Evolutionary conservation across 2,888 invertebrate genomes (phyloP), one percentile per base, ranked within the genome.

Genomic region (Drosophila putrida): DNA sequence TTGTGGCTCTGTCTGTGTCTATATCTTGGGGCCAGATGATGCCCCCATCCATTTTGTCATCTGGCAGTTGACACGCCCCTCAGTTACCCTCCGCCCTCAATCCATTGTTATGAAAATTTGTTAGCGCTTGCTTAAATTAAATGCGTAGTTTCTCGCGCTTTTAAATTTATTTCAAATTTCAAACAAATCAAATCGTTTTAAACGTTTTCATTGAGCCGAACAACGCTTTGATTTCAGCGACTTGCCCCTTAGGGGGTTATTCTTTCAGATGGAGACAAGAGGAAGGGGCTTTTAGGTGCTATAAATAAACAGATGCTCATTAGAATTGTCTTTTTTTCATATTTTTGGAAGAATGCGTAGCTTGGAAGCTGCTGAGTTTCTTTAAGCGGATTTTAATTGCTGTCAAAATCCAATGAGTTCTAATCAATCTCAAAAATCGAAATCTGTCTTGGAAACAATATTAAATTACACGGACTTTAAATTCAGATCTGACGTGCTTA

Each of bases 301-400:
- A 78, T 75, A 75, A 78, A 77, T 71, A 74, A 77, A 59, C 57
- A 64, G 49, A 74, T 74, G 47, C 54, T 66, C 59, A 70, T 60
- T 78, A 63, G 49, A 71, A 33, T 55, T 60, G 35, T 39, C 28
- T 10, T 36, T 39, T 31, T 36, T 9, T 31, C 6, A 13, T 39
- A 10, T 28, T n/a, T 28, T 20, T 20, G 20, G 6, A 27, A 35
- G 55, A 41, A 62, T 70, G 83, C 82, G 87, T 87, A 83, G 77
- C 77, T 63, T 79, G 82, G 83, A 69, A 83, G 87, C 84, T 71
- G 80, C 27, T 61, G 55, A 65, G 55, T 39, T 71, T 53, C 41
- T 58, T 66, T 83, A 84, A 83, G 87, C 87, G 71, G 84, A 20
- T 83, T 87, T 84, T 87, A 83, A 86, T 83, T 86, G 80, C 79